Evolutionary conservation across 2,113 vertebrate genomes (phyloP), one percentile per base, ranked within the genome.

Genomic region (Chlamydotis undulata): DNA sequence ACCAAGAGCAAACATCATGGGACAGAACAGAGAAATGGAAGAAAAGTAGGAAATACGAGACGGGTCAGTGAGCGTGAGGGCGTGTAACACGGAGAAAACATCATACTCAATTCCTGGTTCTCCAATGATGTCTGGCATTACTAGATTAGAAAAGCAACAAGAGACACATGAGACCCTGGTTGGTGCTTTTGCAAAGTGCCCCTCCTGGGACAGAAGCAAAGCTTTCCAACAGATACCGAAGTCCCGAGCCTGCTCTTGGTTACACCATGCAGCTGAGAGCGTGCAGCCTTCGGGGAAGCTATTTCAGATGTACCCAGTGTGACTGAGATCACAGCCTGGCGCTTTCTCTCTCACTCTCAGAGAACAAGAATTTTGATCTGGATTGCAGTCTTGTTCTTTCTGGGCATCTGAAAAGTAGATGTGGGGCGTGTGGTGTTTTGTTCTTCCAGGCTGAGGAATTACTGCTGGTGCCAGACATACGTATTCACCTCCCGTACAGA

Each of bases 301-400:
- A 28, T 76, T 96, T 82, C 89, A 87, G 56, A 85, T 57, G 88
- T 18, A 65, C 70, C 52, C 35, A 49, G 70, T 2, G 31, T 64
- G 77, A 91, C 70, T 56, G 68, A 84, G 79, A 88, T 83, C 60
- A 92, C 63, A 80, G 64, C 49, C 63, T 96, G 93, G 60, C 29
- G 63, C 67, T 69, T 65, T 53, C 55, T 75, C n/a, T 75, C 56
- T 73, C 33, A 26, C 28, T 55, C 87, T 87, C 68, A 81, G 35
- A 63, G 79, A 93, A 89, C 64, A 94, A 89, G 91, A 93, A 79
- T 67, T 86, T 94, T 94, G 77, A 94, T 90, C 92, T 91, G 94
- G 70, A 96, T 88, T 65, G 89, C 35, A 74, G 60, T 33, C 82
- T 86, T 69, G 5, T 64, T 81, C 87, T 73, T 89, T 85, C 64